phyloP scores from a whole-genome alignment of 2,888 invertebrate genomes.

The Drosophila quasianomalipes region DNA sequence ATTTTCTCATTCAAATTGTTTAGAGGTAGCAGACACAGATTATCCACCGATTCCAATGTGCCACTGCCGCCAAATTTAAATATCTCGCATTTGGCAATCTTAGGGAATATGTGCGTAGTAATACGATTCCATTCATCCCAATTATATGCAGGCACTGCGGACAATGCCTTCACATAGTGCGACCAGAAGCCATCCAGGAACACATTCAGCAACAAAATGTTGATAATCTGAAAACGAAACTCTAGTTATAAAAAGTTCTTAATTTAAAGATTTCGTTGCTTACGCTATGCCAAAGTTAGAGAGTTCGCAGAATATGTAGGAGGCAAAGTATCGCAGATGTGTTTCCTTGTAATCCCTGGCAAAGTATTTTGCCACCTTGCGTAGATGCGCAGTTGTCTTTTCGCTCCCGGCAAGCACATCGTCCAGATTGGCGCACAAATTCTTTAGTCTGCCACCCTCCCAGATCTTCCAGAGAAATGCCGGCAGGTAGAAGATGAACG shows the following conservation, averaged over 20 bases:
- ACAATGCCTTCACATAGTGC: slow-evolving; percentile 80
- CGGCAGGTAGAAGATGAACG: slow-evolving; percentile 82
- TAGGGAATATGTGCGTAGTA: slow-evolving; percentile 83
- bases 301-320: slow-evolving; percentile 90
- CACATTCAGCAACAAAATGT: slow-evolving; percentile 80
- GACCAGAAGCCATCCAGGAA: slow-evolving; percentile 84
- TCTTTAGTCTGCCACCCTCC: slow-evolving; percentile 86
- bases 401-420: slow-evolving; percentile 69
- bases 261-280: slow-evolving; percentile 78
- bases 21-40: slow-evolving; percentile 90
- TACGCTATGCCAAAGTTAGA: slow-evolving; percentile 91
- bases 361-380: slow-evolving; percentile 79
- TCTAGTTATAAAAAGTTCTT: not conserved
- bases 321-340: slow-evolving; percentile 87
- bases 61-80: slow-evolving; percentile 94
- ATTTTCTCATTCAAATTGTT: slow-evolving; percentile 93
- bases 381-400: slow-evolving; percentile 60
- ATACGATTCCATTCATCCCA: slow-evolving; percentile 83
- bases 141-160: slow-evolving; percentile 74
- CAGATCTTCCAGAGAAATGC: slow-evolving; percentile 84
- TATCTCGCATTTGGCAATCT: slow-evolving; percentile 96
- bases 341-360: slow-evolving; percentile 76
- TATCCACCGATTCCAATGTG: slow-evolving; percentile 92
- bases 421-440: slow-evolving; percentile 81
- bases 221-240: slow-evolving; percentile 66